Conservation (phyloP, 1,140 invertebrate species). For the Apis cerana region DNA sequence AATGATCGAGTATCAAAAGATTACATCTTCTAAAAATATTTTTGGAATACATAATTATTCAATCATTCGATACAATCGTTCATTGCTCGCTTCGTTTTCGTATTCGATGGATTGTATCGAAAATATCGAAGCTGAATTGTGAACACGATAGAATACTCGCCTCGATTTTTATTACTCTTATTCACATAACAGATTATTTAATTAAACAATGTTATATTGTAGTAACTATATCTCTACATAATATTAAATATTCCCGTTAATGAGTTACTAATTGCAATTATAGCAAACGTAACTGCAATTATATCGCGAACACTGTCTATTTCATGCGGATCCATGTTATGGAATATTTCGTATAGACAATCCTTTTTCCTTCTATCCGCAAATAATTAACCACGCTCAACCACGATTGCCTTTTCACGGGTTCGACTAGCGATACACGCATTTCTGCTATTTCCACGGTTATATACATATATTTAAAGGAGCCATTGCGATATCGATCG, state of each 20-base stretch:
- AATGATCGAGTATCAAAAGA: too few relatives aligned
- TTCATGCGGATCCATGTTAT: neutral
- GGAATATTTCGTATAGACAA: too few relatives aligned
- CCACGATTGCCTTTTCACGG: neutral
- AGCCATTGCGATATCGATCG: slow-evolving; percentile 44
- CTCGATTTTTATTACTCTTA: too few relatives aligned
- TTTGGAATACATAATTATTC: too few relatives aligned
- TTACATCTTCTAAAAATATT: too few relatives aligned
- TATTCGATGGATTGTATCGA: too few relatives aligned
- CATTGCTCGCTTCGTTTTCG: too few relatives aligned
- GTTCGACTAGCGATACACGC: neutral
- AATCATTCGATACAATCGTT: too few relatives aligned
- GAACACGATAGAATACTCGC: too few relatives aligned
- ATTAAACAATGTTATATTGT: neutral
- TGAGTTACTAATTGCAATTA: slow-evolving; percentile 4
- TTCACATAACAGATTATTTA: neutral
- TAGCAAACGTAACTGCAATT: neutral
- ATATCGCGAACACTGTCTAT: neutral
- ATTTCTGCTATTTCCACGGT: slow-evolving; percentile 4
- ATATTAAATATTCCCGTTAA: neutral
- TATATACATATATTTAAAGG: slow-evolving; percentile 32
- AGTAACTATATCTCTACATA: neutral
- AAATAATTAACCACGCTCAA: neutral
- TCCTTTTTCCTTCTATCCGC: neutral
- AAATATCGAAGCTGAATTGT: too few relatives aligned